Base-by-base conservation (phyloP, 2,113 vertebrate species). In the Engraulis encrasicolus region DNA sequence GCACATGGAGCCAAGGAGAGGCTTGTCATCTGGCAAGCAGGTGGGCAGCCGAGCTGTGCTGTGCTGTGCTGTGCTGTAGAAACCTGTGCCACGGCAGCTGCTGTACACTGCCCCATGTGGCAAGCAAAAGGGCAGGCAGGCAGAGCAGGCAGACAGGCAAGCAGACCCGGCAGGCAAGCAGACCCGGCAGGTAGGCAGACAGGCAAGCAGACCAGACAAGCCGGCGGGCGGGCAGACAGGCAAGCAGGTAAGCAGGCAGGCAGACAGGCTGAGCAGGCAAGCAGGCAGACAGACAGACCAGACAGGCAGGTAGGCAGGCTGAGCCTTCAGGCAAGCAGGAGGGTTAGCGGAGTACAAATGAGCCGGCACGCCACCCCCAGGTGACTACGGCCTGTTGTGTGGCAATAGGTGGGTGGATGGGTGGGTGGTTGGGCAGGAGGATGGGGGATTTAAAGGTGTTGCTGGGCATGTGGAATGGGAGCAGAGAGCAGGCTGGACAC, bases 21-120 rank as follows among this genome's bases (percentile, higher is more conserved):
- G 58, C 31, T 66, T 66, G 58, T 66, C 58, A 66, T 66, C 23
- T 66, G 58, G 58, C 23, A 23, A 66, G 58, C 58, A 66, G 58
- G 58, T 66, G 58, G 18, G 27, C 7, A 66, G 23, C 27, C n/a
- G n/a, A 66, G 27, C n/a, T n/a, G n/a, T n/a, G n/a, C n/a, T n/a
- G n/a, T n/a, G n/a, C n/a, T n/a, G n/a, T n/a, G n/a, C n/a, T n/a
- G n/a, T n/a, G n/a, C n/a, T n/a, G n/a, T 14, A 2, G 58, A 66
- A 23, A 66, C 58, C 40, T 45, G 40, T 45, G 50, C 50, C 6
- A 14, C 6, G 20, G 20, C n/a, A 1, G 58, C n/a, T 3, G 58
- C 58, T 9, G 58, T 23, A 31, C 58, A 66, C 23, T 2, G 58
- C 27, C n/a, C 23, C 58, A 66, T 66, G 58, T 66, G 58, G 2